A percentile compares a stretch with the other conserved stretches of the same genome.
Evolutionary conservation across 2,888 invertebrate species (phyloP).

Genomic region (Standfussiana lucernea): DNA sequence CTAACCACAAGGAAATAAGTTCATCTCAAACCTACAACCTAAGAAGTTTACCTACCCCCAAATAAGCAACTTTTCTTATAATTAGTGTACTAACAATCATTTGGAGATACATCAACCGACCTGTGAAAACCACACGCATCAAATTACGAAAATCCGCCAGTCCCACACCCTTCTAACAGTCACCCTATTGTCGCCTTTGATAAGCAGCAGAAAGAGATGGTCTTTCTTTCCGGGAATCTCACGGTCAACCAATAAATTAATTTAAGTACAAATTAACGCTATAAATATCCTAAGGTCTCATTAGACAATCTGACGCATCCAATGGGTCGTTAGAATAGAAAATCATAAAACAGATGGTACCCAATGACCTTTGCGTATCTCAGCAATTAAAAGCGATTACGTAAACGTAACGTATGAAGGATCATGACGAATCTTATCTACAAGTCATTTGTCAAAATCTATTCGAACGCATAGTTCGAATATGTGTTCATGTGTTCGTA

Average conservation of each 20-base stretch:
- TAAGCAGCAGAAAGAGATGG: neutral
- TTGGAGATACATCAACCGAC: neutral
- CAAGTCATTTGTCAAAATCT: conserved; percentile 50
- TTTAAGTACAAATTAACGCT: conserved; percentile 11
- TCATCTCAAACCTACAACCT: neutral
- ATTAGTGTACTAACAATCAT: neutral
- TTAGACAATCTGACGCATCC: conserved; percentile 25
- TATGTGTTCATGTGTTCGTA: no score
- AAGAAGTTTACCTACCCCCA: neutral
- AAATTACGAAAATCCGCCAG: neutral
- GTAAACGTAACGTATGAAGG: conserved; percentile 45
- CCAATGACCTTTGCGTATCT: conserved; percentile 38
- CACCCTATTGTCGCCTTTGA: neutral
- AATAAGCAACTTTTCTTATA: neutral
- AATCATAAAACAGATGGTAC: conserved; percentile 47
- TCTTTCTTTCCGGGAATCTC: conserved; percentile 16
- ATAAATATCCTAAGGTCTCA: conserved; percentile 41
- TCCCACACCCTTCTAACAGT: neutral
- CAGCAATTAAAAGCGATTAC: conserved; percentile 60
- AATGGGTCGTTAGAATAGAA: conserved; percentile 40
- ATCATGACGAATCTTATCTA: conserved; percentile 47
- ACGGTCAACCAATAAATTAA: conserved; percentile 4
- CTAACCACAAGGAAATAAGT: neutral
- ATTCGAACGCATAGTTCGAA: no score
- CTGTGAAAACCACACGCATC: neutral